Base-by-base conservation (phyloP, 2,113 vertebrate genomes). In the Labeo rohita region DNA sequence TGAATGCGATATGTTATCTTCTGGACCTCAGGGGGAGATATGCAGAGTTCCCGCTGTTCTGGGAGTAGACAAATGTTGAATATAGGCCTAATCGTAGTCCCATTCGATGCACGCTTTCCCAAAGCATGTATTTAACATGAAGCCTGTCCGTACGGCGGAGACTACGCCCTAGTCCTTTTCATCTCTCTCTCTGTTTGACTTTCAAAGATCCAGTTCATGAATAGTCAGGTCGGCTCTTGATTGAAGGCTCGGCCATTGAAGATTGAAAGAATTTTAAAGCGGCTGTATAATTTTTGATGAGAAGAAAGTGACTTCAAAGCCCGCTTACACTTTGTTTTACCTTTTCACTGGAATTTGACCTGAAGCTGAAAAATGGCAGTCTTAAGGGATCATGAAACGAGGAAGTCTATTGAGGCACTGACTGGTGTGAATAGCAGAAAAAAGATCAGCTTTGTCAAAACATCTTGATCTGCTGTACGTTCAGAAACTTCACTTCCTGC, bases 1-100 rank as follows among this genome's bases (percentile, higher is more conserved):
- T 89, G 87, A 72, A 54, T 88, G 68, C 84, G 76, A 84, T 80
- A 73, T 75, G 80, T 87, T 78, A 85, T 86, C 88, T 87, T 79
- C 72, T 80, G 65, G 45, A 87, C 65, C 80, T 83, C 63, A 28
- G 70, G 43, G 52, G 74, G 45, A 63, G 54, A 59, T n/a, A 39
- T 63, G 49, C 18, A 66, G 78, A 74, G 79, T 75, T 77, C 52
- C 47, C 16, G 59, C 54, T 80, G 70, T 83, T 36, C 61, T 59
- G 82, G 50, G 68, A 84, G 68, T 28, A 82, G 83, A 80, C 73
- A 50, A 85, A 89, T 85, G 83, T 82, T 87, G 82, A 74, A 73
- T 43, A 56, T 85, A 76, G 66, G 61, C 43, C 11, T 45, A 84
- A 84, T 84, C 66, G 36, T 84, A 8, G 50, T 73, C 50, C 12